These are phyloP conservation scores for Venustoraphidia nigricollis DNA, from an alignment of 2,888 invertebrate genomes.

Conservation along the genomic window DNA sequence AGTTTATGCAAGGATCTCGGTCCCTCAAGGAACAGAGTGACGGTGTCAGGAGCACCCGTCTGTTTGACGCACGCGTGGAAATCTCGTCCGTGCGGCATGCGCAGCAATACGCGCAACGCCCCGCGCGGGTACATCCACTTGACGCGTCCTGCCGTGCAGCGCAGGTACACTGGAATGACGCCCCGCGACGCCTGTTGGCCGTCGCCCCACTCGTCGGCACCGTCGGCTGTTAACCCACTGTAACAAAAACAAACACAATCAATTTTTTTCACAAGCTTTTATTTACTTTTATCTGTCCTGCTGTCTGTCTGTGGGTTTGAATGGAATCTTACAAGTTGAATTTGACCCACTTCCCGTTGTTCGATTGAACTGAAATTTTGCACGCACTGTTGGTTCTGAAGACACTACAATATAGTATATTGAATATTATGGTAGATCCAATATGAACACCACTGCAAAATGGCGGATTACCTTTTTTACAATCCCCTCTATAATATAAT, in stretches of 20 bases:
- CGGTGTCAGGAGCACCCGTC: constrained; percentile 31
- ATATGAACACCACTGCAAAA: too few relatives aligned
- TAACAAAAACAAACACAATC: constrained; percentile 19
- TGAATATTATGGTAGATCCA: too few relatives aligned
- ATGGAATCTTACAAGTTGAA: too few relatives aligned
- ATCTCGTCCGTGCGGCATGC: constrained; percentile 40
- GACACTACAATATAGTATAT: too few relatives aligned
- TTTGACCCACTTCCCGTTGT: too few relatives aligned
- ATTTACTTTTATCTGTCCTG: too few relatives aligned
- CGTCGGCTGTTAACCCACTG: constrained; percentile 39
- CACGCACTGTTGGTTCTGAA: too few relatives aligned
- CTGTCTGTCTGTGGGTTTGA: too few relatives aligned
- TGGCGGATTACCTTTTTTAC: too few relatives aligned
- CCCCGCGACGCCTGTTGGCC: constrained; percentile 27
- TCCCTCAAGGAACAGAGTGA: constrained; percentile 50
- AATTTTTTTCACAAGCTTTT: too few relatives aligned
- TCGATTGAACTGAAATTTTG: too few relatives aligned
- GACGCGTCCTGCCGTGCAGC: constrained; percentile 55
- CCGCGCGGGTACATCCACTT: constrained; percentile 65
- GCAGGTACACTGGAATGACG: constrained; percentile 60
- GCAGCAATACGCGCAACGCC: constrained; percentile 50
- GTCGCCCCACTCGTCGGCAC: constrained; percentile 21
- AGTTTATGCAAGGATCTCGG: constrained; percentile 39
- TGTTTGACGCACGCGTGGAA: constrained; percentile 56
- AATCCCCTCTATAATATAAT: too few relatives aligned